Evolutionary conservation across 2,888 invertebrate species (phyloP).

Genomic region (Chymomyza fuscimana): DNA sequence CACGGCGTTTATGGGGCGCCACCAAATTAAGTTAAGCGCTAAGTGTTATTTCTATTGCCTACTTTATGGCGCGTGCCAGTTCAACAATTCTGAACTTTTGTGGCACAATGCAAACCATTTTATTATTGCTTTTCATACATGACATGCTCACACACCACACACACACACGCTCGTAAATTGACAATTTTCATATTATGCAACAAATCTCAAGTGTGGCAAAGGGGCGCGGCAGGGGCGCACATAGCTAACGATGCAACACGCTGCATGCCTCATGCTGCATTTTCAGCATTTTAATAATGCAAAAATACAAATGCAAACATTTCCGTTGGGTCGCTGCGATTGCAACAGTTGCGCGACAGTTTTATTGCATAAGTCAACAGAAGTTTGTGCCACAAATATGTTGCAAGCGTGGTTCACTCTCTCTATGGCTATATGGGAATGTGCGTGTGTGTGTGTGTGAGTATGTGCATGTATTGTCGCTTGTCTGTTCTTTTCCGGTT

Average conservation of each 20-base stretch:
- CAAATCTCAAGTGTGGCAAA: conserved; percentile 23
- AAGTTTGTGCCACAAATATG: conserved; percentile 61
- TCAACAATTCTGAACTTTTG: conserved; percentile 11
- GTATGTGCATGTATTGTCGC: neutral
- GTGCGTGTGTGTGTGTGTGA: conserved; percentile 2
- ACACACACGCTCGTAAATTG: conserved; percentile 49
- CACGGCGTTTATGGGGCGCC: conserved; percentile 31
- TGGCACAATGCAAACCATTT: neutral
- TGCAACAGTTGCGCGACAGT: conserved; percentile 69
- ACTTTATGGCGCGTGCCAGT: conserved; percentile 47
- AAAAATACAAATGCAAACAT: conserved; percentile 74
- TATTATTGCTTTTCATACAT: conserved; percentile 31
- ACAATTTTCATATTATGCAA: conserved; percentile 62
- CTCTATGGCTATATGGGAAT: neutral
- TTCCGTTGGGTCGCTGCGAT: conserved; percentile 49
- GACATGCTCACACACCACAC: neutral
- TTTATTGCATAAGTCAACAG: conserved; percentile 75
- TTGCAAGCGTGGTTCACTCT: conserved; percentile 15
- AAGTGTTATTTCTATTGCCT: conserved; percentile 66
- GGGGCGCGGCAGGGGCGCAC: neutral
- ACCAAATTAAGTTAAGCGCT: conserved; percentile 61
- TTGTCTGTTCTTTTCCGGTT: conserved; percentile 33
- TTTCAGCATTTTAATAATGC: conserved; percentile 73
- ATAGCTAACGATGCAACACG: neutral
- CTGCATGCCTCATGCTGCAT: conserved; percentile 29